Conservation (phyloP, 2,113 vertebrate species). For the Eretmochelys imbricata region DNA sequence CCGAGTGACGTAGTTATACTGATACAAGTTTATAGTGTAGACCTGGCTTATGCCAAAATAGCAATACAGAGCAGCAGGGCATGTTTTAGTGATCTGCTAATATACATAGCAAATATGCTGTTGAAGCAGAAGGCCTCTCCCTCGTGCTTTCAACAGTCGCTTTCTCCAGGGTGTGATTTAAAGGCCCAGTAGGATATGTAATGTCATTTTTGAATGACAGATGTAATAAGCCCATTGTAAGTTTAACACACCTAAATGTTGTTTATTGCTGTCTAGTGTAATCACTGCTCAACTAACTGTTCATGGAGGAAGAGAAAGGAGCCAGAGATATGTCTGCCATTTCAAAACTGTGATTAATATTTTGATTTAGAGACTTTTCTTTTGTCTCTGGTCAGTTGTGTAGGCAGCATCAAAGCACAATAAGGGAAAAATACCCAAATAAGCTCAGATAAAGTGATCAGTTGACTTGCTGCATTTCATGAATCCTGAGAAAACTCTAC, state of each 20-base stretch:
- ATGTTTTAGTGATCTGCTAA: constrained; percentile 32
- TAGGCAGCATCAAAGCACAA: neutral
- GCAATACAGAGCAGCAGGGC: neutral
- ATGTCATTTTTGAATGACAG: neutral
- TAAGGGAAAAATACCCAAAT: neutral
- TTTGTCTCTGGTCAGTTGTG: neutral
- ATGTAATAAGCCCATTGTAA: accelerated
- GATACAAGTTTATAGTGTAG: no score
- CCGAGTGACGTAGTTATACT: no score
- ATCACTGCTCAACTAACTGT: neutral
- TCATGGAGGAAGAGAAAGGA: neutral
- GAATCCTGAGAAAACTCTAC: neutral
- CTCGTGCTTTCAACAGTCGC: neutral
- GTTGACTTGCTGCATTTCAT: neutral
- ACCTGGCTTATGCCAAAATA: neutral
- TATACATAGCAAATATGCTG: neutral
- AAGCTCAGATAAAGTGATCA: neutral
- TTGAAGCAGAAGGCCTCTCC: neutral
- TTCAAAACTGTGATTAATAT: neutral
- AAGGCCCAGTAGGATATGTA: neutral
- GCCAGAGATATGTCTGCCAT: neutral
- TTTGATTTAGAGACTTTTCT: neutral
- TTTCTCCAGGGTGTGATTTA: neutral
- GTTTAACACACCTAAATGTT: neutral
- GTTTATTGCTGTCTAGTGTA: neutral